Evolutionary conservation across 2,113 vertebrate genomes (phyloP).

Genomic region (Nerophis lumbriciformis): DNA sequence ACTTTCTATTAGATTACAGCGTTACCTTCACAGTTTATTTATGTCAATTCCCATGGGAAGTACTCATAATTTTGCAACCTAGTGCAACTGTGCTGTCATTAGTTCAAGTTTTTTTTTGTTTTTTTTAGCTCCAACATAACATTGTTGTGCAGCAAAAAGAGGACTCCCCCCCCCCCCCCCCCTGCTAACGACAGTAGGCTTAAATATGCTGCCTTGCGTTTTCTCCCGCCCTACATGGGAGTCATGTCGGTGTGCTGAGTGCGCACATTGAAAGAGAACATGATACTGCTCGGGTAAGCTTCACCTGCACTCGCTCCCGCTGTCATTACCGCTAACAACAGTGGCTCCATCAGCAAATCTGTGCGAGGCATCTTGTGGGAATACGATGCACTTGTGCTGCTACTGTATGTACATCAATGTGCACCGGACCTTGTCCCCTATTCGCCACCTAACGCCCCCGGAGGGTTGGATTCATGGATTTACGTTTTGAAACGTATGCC

Average conservation of each 20-base stretch:
- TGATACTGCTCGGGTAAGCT: slow-evolving; percentile 36
- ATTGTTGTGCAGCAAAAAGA: slow-evolving; percentile 25
- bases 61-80: not conserved
- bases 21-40: too few relatives aligned
- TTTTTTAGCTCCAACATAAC: slow-evolving; percentile 11
- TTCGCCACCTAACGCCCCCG: not conserved
- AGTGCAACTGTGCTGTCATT: not conserved
- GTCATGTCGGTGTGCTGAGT: slow-evolving; percentile 57
- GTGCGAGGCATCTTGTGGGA: slow-evolving; percentile 22
- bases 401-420: slow-evolving; percentile 15
- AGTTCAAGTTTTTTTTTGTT: not conserved
- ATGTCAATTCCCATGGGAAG: not conserved
- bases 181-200: slow-evolving; percentile 34
- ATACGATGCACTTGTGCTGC: slow-evolving; percentile 1
- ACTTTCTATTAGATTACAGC: too few relatives aligned
- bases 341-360: slow-evolving; percentile 39
- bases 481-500: slow-evolving; percentile 3
- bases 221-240: slow-evolving; percentile 58
- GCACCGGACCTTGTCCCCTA: slow-evolving; percentile 3
- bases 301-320: slow-evolving; percentile 46
- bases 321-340: slow-evolving; percentile 63
- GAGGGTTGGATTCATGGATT: slow-evolving; percentile 10
- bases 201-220: slow-evolving; percentile 48
- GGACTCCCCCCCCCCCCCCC: slow-evolving; percentile 7
- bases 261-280: slow-evolving; percentile 40